phyloP scores from a whole-genome alignment of 2,113 vertebrate species.

The Motacilla tschutschensis region DNA sequence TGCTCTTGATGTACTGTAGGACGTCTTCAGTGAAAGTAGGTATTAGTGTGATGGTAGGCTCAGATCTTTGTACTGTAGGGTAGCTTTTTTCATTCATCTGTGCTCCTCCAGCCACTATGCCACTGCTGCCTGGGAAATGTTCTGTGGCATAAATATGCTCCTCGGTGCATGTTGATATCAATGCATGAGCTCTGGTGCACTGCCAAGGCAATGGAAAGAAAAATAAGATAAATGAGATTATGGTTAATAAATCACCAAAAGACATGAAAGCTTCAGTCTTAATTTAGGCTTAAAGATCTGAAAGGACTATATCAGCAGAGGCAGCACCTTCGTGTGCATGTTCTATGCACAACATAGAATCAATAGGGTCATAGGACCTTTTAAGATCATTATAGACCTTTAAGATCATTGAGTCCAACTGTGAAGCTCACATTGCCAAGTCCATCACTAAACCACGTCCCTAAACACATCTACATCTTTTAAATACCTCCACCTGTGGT shows the following conservation, averaged over 20 bases:
- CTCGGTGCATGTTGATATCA: neutral
- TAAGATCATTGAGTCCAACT: neutral
- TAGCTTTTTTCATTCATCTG: neutral
- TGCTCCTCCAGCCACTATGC: neutral
- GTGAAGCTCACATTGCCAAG: neutral
- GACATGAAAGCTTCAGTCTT: neutral
- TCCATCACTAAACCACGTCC: neutral
- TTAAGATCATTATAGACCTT: neutral
- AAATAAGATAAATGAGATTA: neutral
- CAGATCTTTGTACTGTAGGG: neutral
- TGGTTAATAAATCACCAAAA: neutral
- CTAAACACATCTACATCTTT: neutral
- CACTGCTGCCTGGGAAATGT: neutral
- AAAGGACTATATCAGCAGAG: neutral
- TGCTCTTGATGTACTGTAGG: neutral
- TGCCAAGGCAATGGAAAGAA: neutral
- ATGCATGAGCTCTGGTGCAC: neutral
- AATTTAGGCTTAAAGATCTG: neutral
- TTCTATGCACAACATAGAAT: neutral
- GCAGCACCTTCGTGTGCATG: neutral
- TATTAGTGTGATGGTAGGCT: neutral
- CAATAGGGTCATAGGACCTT: neutral
- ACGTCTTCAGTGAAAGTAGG: neutral
- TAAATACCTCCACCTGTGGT: neutral
- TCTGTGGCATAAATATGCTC: neutral